These are phyloP conservation scores for Cybosia mesomella DNA, from an alignment of 2,888 invertebrate species.

Conservation along the genomic window DNA sequence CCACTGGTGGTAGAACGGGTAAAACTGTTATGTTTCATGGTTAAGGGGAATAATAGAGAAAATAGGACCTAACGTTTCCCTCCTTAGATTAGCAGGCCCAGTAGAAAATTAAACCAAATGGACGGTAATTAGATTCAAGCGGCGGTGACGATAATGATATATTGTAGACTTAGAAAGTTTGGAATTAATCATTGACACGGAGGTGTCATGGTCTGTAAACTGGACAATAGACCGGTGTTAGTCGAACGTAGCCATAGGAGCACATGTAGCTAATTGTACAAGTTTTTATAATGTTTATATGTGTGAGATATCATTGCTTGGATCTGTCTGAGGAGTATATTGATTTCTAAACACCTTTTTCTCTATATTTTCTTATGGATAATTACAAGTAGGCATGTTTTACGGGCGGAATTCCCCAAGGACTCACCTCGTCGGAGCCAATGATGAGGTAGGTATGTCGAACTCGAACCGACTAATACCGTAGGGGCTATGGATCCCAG, in stretches of 20 bases:
- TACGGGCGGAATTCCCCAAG: neutral
- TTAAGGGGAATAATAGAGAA: too few relatives aligned
- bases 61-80: too few relatives aligned
- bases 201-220: constrained; percentile 1
- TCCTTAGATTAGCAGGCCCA: neutral
- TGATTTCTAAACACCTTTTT: neutral
- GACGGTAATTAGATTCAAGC: constrained; percentile 16
- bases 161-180: constrained; percentile 16
- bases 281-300: neutral
- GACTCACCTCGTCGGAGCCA: neutral
- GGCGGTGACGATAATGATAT: constrained; percentile 4
- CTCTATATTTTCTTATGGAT: neutral
- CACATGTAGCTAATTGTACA: neutral
- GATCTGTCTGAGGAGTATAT: neutral
- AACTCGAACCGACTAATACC: neutral
- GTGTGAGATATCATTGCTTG: neutral
- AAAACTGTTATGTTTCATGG: too few relatives aligned
- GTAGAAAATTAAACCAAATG: constrained; percentile 17
- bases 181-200: constrained; percentile 11
- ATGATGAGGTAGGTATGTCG: neutral
- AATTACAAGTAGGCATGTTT: neutral
- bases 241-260: neutral
- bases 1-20: too few relatives aligned
- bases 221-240: neutral
- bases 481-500: neutral